Conservation (phyloP, 2,888 invertebrate genomes). For the Shargacucullia verbasci region DNA sequence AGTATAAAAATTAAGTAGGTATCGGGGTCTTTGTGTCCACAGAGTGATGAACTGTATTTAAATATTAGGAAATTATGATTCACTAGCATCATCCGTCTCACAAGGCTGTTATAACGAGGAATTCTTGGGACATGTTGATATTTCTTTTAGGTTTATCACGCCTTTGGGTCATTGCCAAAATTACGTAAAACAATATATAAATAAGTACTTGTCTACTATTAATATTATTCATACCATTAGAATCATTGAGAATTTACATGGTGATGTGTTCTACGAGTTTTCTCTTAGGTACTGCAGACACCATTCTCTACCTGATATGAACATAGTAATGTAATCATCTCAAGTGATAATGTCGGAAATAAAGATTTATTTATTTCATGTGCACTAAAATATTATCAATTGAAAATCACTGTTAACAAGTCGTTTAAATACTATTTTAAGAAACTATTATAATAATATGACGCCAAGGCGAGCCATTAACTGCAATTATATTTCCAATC, state of each 20-base stretch:
- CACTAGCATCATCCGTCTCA: not conserved
- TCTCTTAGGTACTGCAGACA: no score
- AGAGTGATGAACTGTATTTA: not conserved
- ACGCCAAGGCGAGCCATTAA: constrained; percentile 16
- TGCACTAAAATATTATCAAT: no score
- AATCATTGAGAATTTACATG: no score
- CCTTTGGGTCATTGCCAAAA: no score
- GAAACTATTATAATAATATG: constrained; percentile 15
- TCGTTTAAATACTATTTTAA: not conserved
- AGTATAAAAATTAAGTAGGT: not conserved
- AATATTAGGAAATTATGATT: not conserved
- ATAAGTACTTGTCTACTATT: not conserved
- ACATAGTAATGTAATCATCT: no score
- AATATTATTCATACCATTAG: no score
- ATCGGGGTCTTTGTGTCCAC: not conserved
- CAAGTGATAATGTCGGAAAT: no score
- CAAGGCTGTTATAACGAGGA: not conserved
- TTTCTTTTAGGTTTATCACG: no score
- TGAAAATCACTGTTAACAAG: not conserved
- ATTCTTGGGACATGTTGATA: not conserved
- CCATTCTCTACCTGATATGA: no score
- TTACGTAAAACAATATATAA: no score
- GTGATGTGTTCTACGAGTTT: no score
- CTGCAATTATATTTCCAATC: constrained; percentile 35
- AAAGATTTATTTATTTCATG: no score